phyloP scores from a whole-genome alignment of 2,888 invertebrate species.

The Cerceris ruficornis region DNA sequence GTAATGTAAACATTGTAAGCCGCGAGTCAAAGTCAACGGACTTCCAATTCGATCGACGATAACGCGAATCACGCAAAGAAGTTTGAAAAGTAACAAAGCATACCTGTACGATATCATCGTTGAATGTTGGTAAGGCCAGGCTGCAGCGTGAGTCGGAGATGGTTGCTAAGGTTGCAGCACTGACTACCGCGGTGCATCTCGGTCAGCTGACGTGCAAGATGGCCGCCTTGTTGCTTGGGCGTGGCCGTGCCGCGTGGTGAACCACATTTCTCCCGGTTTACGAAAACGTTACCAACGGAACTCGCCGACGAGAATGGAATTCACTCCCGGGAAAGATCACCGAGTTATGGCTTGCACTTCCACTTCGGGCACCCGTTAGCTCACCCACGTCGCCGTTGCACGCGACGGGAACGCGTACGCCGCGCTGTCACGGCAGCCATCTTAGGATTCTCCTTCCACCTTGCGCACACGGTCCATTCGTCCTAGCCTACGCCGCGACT shows the following conservation, averaged over 20 bases:
- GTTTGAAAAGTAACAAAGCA: slow-evolving; percentile 40
- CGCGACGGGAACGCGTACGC: slow-evolving; percentile 71
- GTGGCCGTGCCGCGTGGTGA: slow-evolving; percentile 71
- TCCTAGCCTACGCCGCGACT: slow-evolving; percentile 63
- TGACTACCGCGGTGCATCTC: slow-evolving; percentile 76
- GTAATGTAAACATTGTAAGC: no score
- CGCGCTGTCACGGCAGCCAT: slow-evolving; percentile 73
- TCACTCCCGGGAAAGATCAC: slow-evolving; percentile 66
- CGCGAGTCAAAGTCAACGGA: no score
- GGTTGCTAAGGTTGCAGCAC: slow-evolving; percentile 69
- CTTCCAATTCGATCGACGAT: neutral
- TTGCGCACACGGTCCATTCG: slow-evolving; percentile 65
- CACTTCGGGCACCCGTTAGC: slow-evolving; percentile 59
- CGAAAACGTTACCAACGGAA: slow-evolving; percentile 48
- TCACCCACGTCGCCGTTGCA: slow-evolving; percentile 61
- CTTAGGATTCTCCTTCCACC: slow-evolving; percentile 72
- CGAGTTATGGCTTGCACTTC: slow-evolving; percentile 59
- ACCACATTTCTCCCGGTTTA: slow-evolving; percentile 47
- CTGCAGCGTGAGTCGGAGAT: slow-evolving; percentile 31
- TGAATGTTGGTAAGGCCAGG: slow-evolving; percentile 57
- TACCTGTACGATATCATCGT: slow-evolving; percentile 69
- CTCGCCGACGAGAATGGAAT: slow-evolving; percentile 49
- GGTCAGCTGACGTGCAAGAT: slow-evolving; percentile 76
- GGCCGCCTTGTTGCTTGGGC: slow-evolving; percentile 78
- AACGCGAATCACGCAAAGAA: neutral